phyloP scores from a whole-genome alignment of 2,113 vertebrate genomes.

The Nettapus auritus region DNA sequence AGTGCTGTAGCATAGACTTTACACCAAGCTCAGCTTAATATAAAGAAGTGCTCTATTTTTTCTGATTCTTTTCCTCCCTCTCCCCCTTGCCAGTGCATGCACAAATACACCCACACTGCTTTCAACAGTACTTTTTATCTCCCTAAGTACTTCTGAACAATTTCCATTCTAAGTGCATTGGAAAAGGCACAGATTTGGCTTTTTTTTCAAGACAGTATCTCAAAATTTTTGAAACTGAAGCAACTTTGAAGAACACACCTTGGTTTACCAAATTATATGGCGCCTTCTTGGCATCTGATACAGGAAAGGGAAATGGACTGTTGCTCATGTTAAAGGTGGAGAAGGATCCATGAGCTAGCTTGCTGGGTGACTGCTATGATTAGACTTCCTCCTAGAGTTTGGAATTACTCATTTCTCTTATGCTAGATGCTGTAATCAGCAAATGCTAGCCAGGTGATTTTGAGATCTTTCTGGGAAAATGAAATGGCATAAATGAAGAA shows the following conservation, averaged over 20 bases:
- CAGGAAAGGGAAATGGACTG: background rate
- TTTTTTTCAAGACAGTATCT: background rate
- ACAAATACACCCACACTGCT: slow-evolving; percentile 44
- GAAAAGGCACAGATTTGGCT: background rate
- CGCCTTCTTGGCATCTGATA: background rate
- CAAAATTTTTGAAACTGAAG: background rate
- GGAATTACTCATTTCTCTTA: background rate
- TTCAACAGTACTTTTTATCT: slow-evolving; percentile 34
- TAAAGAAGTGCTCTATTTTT: slow-evolving; percentile 23
- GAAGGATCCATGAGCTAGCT: background rate
- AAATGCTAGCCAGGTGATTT: background rate
- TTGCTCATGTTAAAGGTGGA: background rate
- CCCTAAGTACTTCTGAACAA: background rate
- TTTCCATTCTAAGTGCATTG: background rate
- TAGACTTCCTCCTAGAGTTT: background rate
- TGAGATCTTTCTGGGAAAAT: background rate
- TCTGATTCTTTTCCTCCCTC: slow-evolving; percentile 14
- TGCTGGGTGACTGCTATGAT: background rate
- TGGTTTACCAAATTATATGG: background rate
- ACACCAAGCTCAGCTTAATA: background rate
- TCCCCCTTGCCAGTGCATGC: background rate
- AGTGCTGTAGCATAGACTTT: background rate
- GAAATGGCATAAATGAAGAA: background rate
- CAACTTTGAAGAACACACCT: background rate
- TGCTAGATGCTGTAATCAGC: background rate